Base-by-base conservation (phyloP, 2,888 invertebrate genomes). In the Trichopoda pennipes region DNA sequence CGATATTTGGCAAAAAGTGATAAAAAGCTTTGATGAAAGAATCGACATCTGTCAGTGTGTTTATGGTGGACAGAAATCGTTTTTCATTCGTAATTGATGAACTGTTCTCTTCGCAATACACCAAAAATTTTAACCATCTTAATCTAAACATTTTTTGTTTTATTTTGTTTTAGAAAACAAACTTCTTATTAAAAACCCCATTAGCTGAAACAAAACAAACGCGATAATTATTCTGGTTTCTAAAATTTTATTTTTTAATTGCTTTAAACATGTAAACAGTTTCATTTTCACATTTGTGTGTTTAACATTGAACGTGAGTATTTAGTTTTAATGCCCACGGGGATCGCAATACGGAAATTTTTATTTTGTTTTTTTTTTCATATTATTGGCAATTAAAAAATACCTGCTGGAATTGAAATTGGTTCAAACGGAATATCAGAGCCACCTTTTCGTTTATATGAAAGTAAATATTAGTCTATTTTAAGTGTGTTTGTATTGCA, bases 331-430 rank as follows among this genome's bases (percentile, higher is more conserved):
- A 51, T 63, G 23, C 14, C 66, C 66, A 1, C 17, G 7, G 38
- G 16, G 61, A 42, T 55, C 32, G 17, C 49, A 49, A 55, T 17
- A 51, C 12, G 4, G 28, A 58, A 14, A 14, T 55, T 44, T 49
- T 63, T 69, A 61, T 35, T 72, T 58, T n/a, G 16, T 44, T 3
- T 49, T 63, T 69, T 69, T 35, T 72, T 58, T n/a, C 66, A 66
- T 53, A 61, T 66, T 47, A 73, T 68, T 38, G 19, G 16, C 68
- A 68, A 28, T 68, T 80, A 55, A 63, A 68, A 61, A 61, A 55
- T 74, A 74, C 79, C 73, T 68, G 79, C 44, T 74, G 68, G 79
- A 68, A 73, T 79, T 74, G 55, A 73, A 64, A 68, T 60, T 56
- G 23, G 19, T 51, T 69, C 9, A 19, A 58, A 55, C 60, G 12